A percentile compares a stretch with the other conserved stretches of the same genome.
phyloP scores from a whole-genome alignment of 2,888 invertebrate genomes.

The Quadroppia sp. region DNA sequence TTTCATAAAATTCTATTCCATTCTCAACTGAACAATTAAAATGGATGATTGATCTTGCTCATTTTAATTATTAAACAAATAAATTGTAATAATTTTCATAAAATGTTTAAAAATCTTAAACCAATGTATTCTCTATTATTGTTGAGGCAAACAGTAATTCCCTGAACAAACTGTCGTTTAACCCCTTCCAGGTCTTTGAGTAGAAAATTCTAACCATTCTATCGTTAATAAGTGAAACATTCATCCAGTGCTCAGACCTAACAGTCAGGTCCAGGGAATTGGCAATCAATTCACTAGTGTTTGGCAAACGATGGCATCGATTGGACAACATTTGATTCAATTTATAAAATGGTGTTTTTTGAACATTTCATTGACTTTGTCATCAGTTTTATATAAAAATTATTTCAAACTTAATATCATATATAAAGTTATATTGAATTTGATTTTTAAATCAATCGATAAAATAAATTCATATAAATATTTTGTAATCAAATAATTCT shows the following conservation, averaged over 20 bases:
- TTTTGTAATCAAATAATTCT: neutral
- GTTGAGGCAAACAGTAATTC: neutral
- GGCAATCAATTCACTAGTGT: neutral
- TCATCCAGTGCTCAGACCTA: neutral
- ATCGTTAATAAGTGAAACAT: neutral
- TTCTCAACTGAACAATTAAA: no score
- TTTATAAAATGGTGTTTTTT: neutral
- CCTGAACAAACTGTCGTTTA: neutral
- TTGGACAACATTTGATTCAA: neutral
- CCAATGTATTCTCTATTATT: no score
- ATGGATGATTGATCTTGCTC: no score
- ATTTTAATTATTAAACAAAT: no score
- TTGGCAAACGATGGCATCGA: neutral
- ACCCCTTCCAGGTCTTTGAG: neutral
- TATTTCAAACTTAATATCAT: neutral
- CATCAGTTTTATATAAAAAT: neutral
- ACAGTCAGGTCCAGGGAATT: conserved; percentile 3
- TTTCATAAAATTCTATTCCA: no score
- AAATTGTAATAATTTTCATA: no score
- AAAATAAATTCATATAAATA: neutral
- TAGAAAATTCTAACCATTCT: conserved; percentile 1
- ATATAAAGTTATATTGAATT: neutral
- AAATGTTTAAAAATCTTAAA: no score
- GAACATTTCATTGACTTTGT: neutral
- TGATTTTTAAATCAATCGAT: neutral